These are phyloP conservation scores for Diglossa cyanea DNA, from an alignment of 2,797 vertebrate genomes.

Conservation along the genomic window DNA sequence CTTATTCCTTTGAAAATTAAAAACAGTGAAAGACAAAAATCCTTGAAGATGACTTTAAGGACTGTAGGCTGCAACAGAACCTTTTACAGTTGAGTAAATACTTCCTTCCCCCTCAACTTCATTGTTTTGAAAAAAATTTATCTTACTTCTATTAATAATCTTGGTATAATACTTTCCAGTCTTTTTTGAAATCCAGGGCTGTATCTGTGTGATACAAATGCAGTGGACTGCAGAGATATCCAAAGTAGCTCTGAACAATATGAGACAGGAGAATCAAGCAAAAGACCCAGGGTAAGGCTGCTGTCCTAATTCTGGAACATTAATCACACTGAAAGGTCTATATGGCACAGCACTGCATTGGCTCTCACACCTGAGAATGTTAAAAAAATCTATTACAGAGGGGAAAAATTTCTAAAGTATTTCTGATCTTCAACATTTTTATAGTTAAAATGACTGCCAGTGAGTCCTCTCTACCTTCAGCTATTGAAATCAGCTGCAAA, in stretches of 20 bases:
- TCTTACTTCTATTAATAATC: background rate
- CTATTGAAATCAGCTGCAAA: background rate
- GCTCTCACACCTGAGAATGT: background rate
- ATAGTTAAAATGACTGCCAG: background rate
- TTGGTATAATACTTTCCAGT: background rate
- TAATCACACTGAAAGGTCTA: background rate
- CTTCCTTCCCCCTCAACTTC: background rate
- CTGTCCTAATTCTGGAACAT: conserved; percentile 1
- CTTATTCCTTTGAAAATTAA: background rate
- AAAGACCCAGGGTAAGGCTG: background rate
- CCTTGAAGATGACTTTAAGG: background rate
- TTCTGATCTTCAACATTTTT: background rate
- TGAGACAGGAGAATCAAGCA: background rate
- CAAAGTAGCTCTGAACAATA: background rate
- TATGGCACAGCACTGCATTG: background rate
- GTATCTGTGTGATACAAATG: background rate
- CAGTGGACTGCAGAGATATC: background rate
- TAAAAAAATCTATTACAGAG: background rate
- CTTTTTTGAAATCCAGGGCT: background rate
- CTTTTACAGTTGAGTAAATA: background rate
- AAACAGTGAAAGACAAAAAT: background rate
- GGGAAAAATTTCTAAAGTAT: background rate
- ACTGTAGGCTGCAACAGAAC: background rate
- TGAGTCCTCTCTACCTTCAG: background rate
- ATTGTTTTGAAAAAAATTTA: background rate